These are phyloP conservation scores for Helicoverpa zea DNA, from an alignment of 1,140 invertebrate species.

Conservation along the genomic window DNA sequence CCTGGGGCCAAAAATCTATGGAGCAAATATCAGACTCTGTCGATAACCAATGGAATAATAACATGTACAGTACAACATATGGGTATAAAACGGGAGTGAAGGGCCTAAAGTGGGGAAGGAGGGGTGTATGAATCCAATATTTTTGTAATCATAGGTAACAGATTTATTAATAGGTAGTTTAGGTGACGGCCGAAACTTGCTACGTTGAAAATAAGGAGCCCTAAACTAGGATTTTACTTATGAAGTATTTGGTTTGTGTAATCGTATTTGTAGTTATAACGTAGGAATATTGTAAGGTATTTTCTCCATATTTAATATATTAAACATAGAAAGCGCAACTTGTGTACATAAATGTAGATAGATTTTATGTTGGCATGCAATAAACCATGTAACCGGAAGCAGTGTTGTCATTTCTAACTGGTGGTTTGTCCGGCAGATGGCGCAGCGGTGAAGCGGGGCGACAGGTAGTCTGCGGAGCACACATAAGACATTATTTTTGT, in stretches of 20 bases:
- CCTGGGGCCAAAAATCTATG: not conserved
- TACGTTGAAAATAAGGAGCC: not conserved
- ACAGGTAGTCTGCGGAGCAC: slow-evolving; percentile 68
- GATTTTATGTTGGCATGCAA: slow-evolving; percentile 43
- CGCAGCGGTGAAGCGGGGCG: slow-evolving; percentile 65
- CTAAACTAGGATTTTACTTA: not conserved
- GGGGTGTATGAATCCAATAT: slow-evolving; percentile 21
- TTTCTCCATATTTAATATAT: not conserved
- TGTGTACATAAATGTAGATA: slow-evolving; percentile 30
- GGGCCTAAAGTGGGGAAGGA: slow-evolving; percentile 38
- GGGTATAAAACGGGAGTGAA: slow-evolving; percentile 22
- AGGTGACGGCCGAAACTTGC: slow-evolving; percentile 1
- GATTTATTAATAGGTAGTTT: not conserved
- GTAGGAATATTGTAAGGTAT: slow-evolving; percentile 1
- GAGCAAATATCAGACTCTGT: not conserved
- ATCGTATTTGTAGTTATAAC: not conserved
- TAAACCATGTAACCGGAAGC: slow-evolving; percentile 9
- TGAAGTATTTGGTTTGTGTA: slow-evolving; percentile 19
- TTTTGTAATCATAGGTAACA: not conserved
- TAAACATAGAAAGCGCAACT: not conserved
- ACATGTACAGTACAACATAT: slow-evolving; percentile 24
- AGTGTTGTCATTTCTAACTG: slow-evolving; percentile 44
- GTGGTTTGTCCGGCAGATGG: slow-evolving; percentile 59
- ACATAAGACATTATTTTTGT: slow-evolving; percentile 68
- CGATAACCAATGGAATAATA: slow-evolving; percentile 28